These are phyloP conservation scores for Rhamphomyia laevipes DNA, from an alignment of 2,888 invertebrate species.

Conservation along the genomic window DNA sequence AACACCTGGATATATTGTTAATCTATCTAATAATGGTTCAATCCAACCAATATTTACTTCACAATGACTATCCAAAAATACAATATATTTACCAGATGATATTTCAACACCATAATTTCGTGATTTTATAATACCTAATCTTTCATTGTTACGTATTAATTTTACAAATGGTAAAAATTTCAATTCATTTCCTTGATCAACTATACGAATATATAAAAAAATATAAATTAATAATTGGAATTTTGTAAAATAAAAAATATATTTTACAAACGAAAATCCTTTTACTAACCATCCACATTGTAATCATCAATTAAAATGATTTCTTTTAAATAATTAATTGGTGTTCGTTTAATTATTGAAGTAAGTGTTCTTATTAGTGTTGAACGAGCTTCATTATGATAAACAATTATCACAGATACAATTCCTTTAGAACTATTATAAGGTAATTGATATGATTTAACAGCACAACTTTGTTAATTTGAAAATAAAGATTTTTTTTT, in stretches of 20 bases:
- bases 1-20: slow-evolving; percentile 17
- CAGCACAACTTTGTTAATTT: neutral
- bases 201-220: slow-evolving; percentile 1
- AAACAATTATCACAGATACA: slow-evolving; percentile 29
- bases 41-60: slow-evolving; percentile 37
- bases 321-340: slow-evolving; percentile 24
- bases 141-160: slow-evolving; percentile 21
- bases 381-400: slow-evolving; percentile 29
- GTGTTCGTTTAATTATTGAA: slow-evolving; percentile 24
- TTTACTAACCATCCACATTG: slow-evolving; percentile 26
- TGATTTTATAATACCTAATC: slow-evolving; percentile 34
- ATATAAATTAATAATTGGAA: neutral
- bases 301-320: slow-evolving; percentile 30
- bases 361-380: slow-evolving; percentile 26
- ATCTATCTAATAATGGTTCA: slow-evolving; percentile 34
- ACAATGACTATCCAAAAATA: slow-evolving; percentile 38
- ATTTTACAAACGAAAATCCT: neutral
- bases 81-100: slow-evolving; percentile 30
- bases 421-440: neutral
- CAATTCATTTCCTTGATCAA: slow-evolving; percentile 6
- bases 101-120: slow-evolving; percentile 31
- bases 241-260: neutral
- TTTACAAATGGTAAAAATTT: slow-evolving; percentile 13
- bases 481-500: neutral
- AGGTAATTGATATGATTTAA: neutral